Evolutionary conservation across 2,797 vertebrate species (phyloP).

Genomic region (Pseudochaenichthys georgianus): DNA sequence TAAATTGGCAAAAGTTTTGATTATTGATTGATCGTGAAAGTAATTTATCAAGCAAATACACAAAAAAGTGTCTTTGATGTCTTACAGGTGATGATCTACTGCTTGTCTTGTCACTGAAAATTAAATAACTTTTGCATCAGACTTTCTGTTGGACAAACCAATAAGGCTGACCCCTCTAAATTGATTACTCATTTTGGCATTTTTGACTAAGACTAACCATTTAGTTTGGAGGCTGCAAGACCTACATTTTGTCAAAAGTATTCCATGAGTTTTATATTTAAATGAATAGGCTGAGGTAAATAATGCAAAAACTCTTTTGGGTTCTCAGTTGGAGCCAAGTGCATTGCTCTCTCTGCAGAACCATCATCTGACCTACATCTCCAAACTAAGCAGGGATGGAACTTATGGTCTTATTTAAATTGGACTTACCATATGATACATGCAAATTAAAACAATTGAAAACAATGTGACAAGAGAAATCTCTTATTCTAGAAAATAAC

Average conservation of each 20-base stretch:
- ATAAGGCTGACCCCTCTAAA: too few relatives aligned
- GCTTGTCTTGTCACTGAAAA: neutral
- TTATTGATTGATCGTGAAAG: neutral
- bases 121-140: neutral
- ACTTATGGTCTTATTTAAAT: too few relatives aligned
- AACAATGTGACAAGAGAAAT: too few relatives aligned
- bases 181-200: too few relatives aligned
- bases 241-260: neutral
- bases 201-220: neutral
- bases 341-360: too few relatives aligned
- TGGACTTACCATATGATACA: too few relatives aligned
- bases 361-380: too few relatives aligned
- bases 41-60: neutral
- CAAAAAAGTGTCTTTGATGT: neutral
- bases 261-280: neutral
- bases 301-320: neutral
- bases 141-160: neutral
- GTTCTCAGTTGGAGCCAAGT: neutral
- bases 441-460: too few relatives aligned
- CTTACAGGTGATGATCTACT: neutral
- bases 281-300: constrained; percentile 5
- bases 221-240: neutral
- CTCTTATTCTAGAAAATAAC: too few relatives aligned
- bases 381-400: too few relatives aligned
- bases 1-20: neutral